Base-by-base conservation (phyloP, 2,113 vertebrate species). In the Pelecanus crispus region DNA sequence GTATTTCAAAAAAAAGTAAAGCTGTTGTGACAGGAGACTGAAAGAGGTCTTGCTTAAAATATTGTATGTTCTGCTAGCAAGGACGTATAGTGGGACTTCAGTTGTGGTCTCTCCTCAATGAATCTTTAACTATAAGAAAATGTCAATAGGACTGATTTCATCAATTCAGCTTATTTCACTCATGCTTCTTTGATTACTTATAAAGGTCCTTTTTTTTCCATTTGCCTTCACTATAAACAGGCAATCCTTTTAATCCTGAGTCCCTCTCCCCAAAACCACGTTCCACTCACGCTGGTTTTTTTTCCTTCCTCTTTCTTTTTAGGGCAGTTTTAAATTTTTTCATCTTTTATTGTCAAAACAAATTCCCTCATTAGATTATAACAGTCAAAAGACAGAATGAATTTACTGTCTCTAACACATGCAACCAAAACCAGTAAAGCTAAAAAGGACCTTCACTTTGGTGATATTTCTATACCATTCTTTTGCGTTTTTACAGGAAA, bases 241-340 rank as follows among this genome's bases (percentile, higher is more conserved):
- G 7, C 11, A 86, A 4, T 19, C 0, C 40, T 70, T 95, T 55
- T n/a, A n/a, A 52, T 45, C 8, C 16, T 52, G 4, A 9, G 6
- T 47, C 36, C 3, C 0, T 78, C 34, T 78, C 19, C 15, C 4
- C 26, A 16, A 50, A 42, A 38, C 4, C 9, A 22, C 13, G 53
- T 77, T 38, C 24, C 8, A 17, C 0, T 0, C 7, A 59, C 8
- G 24, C 13, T 40, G 21, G 11, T 0, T 0, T 0, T 17, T 25
- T 55, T 49, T 45, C 45, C 3, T 14, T 1, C 24, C 8, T 2
- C 6, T 56, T 73, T 59, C 9, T 58, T 71, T 88, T 70, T 13
- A 71, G 12, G 4, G 8, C 17, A 66, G 2, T 16, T 83, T 77
- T 42, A 19, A 17, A 2, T 58, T 77, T 45, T 90, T 63, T 17